Evolutionary conservation across 2,888 invertebrate species (phyloP), one percentile per base, ranked within the genome.

Genomic region (Actias luna): DNA sequence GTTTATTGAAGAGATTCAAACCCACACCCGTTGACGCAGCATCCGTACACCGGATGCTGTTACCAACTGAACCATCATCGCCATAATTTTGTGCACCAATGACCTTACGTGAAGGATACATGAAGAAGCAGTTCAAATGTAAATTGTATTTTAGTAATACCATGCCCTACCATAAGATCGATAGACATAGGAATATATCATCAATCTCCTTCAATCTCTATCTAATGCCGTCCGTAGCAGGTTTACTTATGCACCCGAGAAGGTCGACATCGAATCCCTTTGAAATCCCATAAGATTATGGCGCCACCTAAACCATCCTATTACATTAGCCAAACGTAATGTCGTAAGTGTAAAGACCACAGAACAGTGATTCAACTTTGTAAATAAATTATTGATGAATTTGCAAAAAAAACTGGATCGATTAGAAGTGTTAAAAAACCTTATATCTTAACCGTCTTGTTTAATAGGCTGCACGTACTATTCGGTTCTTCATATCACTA

Each of bases 301-400:
- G 33, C 42, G 35, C 22, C 59, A 18, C 35, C 59, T 59, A 39
- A 50, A 22, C 22, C 59, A 14, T 36, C 29, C 29, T 55, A 39
- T 59, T 63, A 63, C 59, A 63, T 59, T 59, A 63, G 55, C 39
- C 55, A 59, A 59, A 39, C 55, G 50, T 50, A 50, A 36, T 36
- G 39, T 61, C 7, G 35, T 52, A 59, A n/a, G 29, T n/a, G 55
- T 29, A 55, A 27, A 29, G 14, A 55, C 16, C 4, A 29, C 1
- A n/a, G 16, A n/a, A 29, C 5, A 27, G 29, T 29, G 29, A 29
- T 27, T 29, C 29, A 5, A 55, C n/a, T 55, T 8, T 5, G 27
- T 12, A n/a, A n/a, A n/a, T n/a, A n/a, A n/a, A n/a, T n/a, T n/a
- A n/a, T n/a, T n/a, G n/a, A n/a, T n/a, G n/a, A n/a, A 52, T 12